phyloP scores from a whole-genome alignment of 1,140 invertebrate genomes.

The Leptestheria dahalacensis region DNA sequence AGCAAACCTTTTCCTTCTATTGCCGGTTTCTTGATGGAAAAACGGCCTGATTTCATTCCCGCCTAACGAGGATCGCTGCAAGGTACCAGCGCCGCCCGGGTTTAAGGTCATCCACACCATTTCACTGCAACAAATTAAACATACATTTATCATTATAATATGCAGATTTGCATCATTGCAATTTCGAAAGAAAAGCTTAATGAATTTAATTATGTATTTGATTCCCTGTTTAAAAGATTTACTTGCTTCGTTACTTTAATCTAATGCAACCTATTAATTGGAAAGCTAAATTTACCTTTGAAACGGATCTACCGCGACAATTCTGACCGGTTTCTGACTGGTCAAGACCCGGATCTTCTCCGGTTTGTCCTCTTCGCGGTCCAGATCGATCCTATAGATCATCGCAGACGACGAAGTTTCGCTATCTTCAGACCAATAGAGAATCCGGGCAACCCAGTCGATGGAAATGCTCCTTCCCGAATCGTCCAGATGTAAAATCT shows the following conservation, averaged over 20 bases:
- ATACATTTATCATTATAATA: no score
- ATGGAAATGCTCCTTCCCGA: conserved; percentile 50
- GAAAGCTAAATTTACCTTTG: conserved; percentile 32
- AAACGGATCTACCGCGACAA: conserved; percentile 52
- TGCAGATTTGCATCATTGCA: no score
- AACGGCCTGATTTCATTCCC: neutral
- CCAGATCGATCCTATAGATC: conserved; percentile 42
- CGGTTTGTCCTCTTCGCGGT: conserved; percentile 28
- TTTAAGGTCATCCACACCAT: neutral
- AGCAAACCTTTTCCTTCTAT: no score
- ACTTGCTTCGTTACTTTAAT: no score
- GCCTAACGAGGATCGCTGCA: neutral
- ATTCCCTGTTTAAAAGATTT: no score
- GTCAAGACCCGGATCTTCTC: conserved; percentile 32
- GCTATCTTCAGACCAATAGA: conserved; percentile 61
- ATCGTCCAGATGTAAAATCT: conserved; percentile 47
- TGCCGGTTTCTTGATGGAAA: neutral
- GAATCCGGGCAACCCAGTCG: conserved; percentile 67
- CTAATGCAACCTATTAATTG: no score
- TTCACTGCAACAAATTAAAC: neutral
- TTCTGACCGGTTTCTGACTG: conserved; percentile 34
- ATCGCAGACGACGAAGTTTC: conserved; percentile 23
- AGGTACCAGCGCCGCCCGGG: neutral
- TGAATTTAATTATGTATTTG: no score
- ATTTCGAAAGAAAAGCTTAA: no score